A percentile compares a stretch with the other conserved stretches of the same genome.
Evolutionary conservation across 2,113 vertebrate genomes (phyloP).

Genomic region (Rhea pennata): DNA sequence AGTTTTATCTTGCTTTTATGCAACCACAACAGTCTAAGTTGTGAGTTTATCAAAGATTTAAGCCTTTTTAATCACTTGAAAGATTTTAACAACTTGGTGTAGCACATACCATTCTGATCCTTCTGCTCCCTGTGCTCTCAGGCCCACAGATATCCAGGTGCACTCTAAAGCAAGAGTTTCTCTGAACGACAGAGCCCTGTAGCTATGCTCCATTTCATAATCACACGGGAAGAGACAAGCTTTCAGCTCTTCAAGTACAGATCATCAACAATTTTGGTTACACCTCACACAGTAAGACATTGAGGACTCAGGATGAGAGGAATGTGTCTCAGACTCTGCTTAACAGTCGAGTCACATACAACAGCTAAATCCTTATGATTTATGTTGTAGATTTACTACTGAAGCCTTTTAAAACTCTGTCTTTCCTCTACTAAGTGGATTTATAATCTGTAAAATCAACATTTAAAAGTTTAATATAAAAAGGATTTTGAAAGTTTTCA

Average conservation of each 20-base stretch:
- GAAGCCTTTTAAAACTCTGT: background rate
- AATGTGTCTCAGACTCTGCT: background rate
- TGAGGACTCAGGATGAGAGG: background rate
- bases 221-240: background rate
- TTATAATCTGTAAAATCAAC: background rate
- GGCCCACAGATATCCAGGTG: accelerated
- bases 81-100: background rate
- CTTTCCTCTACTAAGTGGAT: background rate
- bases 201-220: background rate
- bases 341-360: accelerated
- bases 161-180: background rate
- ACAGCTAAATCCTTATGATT: background rate
- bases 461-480: background rate
- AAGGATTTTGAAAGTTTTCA: background rate
- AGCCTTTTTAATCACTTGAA: background rate
- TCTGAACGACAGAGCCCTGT: background rate
- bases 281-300: background rate
- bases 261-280: background rate
- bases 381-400: background rate
- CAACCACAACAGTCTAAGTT: background rate
- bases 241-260: background rate
- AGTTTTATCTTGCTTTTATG: background rate
- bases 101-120: background rate
- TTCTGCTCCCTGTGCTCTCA: background rate
- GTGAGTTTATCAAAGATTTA: background rate